phyloP scores from a whole-genome alignment of 2,888 invertebrate species.

The Blastobasis lacticolella region DNA sequence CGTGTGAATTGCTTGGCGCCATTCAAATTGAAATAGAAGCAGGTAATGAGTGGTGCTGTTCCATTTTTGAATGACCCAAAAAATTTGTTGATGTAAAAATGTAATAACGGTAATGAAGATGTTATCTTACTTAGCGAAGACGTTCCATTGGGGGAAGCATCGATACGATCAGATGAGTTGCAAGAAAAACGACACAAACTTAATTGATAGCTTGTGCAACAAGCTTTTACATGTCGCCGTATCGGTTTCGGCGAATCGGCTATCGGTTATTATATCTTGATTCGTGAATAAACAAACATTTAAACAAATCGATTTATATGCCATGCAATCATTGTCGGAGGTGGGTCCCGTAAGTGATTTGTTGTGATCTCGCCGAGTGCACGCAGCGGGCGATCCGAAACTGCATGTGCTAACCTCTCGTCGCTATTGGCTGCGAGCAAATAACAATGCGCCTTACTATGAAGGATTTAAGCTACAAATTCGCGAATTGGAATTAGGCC shows the following conservation, averaged over 20 bases:
- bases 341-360: conserved; percentile 68
- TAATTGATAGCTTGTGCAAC: too few species aligned
- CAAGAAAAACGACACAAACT: too few species aligned
- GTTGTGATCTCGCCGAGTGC: conserved; percentile 68
- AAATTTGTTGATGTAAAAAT: too few species aligned
- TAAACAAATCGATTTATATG: conserved; percentile 57
- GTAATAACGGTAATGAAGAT: too few species aligned
- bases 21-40: too few species aligned
- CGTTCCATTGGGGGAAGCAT: too few species aligned
- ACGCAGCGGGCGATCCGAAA: conserved; percentile 68
- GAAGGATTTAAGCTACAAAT: conserved; percentile 22
- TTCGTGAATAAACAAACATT: conserved; percentile 47
- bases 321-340: conserved; percentile 67
- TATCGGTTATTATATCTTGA: conserved; percentile 10
- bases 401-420: conserved; percentile 39
- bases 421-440: conserved; percentile 6
- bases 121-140: too few species aligned
- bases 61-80: too few species aligned
- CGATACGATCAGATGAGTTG: too few species aligned
- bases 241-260: conserved; percentile 6
- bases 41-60: too few species aligned
- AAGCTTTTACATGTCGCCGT: too few species aligned
- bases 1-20: too few species aligned
- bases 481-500: conserved; percentile 22
- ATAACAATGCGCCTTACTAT: conserved; percentile 32